Base-by-base conservation (phyloP, 2,888 invertebrate species). In the Notodonta dromedarius region DNA sequence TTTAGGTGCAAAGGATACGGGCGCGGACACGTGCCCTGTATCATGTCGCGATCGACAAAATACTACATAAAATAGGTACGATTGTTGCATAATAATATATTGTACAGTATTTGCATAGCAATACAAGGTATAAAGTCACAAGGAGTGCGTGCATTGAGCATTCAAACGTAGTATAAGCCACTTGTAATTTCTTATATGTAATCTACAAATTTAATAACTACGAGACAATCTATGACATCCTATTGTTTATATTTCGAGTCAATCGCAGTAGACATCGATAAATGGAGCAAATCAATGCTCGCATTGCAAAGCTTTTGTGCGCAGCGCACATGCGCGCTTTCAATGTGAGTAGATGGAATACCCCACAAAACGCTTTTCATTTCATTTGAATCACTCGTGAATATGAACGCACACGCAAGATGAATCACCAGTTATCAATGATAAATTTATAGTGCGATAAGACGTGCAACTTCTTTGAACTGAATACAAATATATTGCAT, bases 331-430 rank as follows among this genome's bases (percentile, higher is more conserved):
- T 90, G 91, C 88, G 87, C 85, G 70, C 84, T 86, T 84, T 87
- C 84, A 84, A 85, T 86, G 82, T 35, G 7, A 35, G 35, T 81
- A 77, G 79, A 82, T 81, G 82, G 81, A 78, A 79, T 81, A 82
- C 82, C 86, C 75, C 81, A 91, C 90, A 91, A 91, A 91, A 92
- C 86, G 91, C 93, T 91, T 93, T 93, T 93, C 89, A 92, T 91
- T 90, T 88, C 88, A 71, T 88, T 88, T 89, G 83, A 91, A 89
- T 87, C 88, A 84, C 80, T 81, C 80, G 84, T 85, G 80, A 70
- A 75, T 75, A 77, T 83, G 74, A 80, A 79, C 77, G 79, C 80
- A 77, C 72, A 79, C 80, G 79, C 82, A 82, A 76, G 76, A 81
- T 89, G 88, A 88, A 75, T 83, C 79, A 82, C 73, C 63, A 67